These are phyloP conservation scores for Glossophaga mutica DNA, from an alignment of 2,797 vertebrate species.

Conservation along the genomic window DNA sequence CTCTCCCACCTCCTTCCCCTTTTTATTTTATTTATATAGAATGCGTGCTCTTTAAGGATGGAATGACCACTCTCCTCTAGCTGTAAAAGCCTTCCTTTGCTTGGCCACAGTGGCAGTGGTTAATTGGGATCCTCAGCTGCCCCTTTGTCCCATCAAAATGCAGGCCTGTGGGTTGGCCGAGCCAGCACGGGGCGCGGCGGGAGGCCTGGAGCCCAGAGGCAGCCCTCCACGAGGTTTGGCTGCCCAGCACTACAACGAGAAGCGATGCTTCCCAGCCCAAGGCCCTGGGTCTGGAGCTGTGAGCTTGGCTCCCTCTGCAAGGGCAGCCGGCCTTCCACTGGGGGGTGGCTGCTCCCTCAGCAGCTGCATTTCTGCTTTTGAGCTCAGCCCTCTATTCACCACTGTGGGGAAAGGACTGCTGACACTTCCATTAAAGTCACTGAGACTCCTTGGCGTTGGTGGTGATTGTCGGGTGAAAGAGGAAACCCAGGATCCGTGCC, in stretches of 20 bases:
- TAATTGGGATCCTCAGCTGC: conserved; percentile 69
- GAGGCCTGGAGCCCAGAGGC: background rate
- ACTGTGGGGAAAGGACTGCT: background rate
- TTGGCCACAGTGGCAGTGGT: conserved; percentile 77
- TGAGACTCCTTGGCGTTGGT: background rate
- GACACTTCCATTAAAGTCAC: conserved; percentile 59
- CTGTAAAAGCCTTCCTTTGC: conserved; percentile 65
- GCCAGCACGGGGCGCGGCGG: conserved; percentile 41
- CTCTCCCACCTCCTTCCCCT: conserved; percentile 53
- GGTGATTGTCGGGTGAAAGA: background rate
- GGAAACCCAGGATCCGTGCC: fast-evolving
- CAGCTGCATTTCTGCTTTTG: background rate
- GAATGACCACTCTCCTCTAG: conserved; percentile 61
- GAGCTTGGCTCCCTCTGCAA: background rate
- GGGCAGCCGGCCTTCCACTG: background rate
- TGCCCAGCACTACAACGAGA: background rate
- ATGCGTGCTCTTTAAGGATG: conserved; percentile 68
- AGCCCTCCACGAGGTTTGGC: background rate
- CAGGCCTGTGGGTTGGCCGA: conserved; percentile 86
- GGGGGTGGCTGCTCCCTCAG: background rate
- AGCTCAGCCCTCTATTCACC: background rate
- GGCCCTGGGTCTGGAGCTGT: background rate
- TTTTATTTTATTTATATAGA: conserved; percentile 78
- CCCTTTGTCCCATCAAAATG: conserved; percentile 79
- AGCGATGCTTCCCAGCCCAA: background rate